phyloP scores from a whole-genome alignment of 2,797 vertebrate genomes.

The Apodemus agrarius region DNA sequence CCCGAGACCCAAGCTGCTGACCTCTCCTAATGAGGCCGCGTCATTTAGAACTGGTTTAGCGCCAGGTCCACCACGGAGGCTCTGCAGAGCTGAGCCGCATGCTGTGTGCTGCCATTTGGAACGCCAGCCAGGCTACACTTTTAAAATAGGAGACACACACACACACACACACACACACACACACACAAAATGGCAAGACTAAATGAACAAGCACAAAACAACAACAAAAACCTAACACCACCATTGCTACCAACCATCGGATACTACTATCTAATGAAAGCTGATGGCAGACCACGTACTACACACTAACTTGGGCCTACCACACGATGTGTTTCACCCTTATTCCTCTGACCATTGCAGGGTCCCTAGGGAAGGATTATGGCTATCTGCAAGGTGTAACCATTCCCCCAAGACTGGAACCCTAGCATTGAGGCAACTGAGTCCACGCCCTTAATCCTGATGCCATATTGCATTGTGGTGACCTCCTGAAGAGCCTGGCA shows the following conservation, averaged over 20 bases:
- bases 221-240: neutral
- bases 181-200: neutral
- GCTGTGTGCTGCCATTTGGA: neutral
- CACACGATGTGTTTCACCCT: neutral
- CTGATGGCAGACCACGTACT: too few species aligned
- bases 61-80: neutral
- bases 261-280: neutral
- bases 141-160: neutral
- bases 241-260: neutral
- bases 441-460: neutral
- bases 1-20: neutral
- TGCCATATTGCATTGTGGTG: fast-evolving
- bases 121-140: neutral
- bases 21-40: neutral
- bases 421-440: fast-evolving
- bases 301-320: neutral
- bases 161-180: neutral
- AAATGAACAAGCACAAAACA: neutral
- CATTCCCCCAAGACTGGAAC: neutral
- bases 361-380: neutral
- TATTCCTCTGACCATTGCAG: neutral
- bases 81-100: neutral
- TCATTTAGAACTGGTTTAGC: neutral
- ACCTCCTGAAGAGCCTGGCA: neutral
- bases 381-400: fast-evolving